Percentiles rank a stretch among this genome's conserved stretches.
phyloP scores from a whole-genome alignment of 1,140 invertebrate species.

The Diplogasteroides magnus region DNA sequence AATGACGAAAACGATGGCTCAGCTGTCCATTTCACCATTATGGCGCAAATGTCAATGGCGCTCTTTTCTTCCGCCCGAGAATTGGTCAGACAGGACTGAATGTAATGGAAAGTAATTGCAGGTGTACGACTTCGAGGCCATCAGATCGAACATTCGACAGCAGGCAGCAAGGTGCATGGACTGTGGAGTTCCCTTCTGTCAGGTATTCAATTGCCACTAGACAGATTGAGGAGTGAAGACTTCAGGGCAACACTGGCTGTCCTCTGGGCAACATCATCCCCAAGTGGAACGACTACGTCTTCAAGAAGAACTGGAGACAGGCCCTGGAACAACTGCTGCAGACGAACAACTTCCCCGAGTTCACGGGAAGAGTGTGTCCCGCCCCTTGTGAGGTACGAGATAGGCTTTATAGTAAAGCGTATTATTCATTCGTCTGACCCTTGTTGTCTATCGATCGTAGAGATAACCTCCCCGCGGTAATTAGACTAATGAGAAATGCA shows the following conservation, averaged over 20 bases:
- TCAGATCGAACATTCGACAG: slow-evolving; percentile 76
- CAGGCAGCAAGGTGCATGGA: slow-evolving; percentile 96
- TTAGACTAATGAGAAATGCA: no score
- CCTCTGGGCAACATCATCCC: slow-evolving; percentile 97
- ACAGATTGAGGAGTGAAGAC: no score
- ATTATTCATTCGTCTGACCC: no score
- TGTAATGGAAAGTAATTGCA: slow-evolving; percentile 63
- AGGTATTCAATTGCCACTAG: no score
- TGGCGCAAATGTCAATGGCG: no score
- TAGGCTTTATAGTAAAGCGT: no score
- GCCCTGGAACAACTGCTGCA: slow-evolving; percentile 89
- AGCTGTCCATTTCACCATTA: no score
- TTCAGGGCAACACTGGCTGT: slow-evolving; percentile 87
- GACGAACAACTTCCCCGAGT: slow-evolving; percentile 99
- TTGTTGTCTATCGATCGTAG: no score
- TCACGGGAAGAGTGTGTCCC: slow-evolving; percentile 94
- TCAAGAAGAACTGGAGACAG: slow-evolving; percentile 86
- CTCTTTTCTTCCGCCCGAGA: no score
- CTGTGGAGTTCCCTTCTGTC: slow-evolving; percentile 97
- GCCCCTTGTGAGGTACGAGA: slow-evolving; percentile 91
- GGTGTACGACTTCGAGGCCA: slow-evolving; percentile 68
- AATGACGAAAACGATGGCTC: no score
- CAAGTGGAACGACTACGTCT: slow-evolving; percentile 96
- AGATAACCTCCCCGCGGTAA: no score
- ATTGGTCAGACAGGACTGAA: no score